Evolutionary conservation across 2,888 invertebrate genomes (phyloP), one percentile per base, ranked within the genome.

Genomic region (Drosophila eohydei): DNA sequence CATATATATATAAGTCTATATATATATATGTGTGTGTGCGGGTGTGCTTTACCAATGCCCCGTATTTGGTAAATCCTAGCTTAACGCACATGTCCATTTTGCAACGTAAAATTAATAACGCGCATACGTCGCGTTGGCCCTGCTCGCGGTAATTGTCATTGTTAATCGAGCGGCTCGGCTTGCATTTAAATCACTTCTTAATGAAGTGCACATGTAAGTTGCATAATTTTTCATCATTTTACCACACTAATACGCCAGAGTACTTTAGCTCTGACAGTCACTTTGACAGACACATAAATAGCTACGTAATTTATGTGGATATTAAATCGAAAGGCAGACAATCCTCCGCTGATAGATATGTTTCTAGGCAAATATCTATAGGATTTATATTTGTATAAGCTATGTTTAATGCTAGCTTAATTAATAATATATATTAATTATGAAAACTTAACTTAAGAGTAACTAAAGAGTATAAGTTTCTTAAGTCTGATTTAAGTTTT

Each of bases 111-210:
- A 46, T 66, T 62, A 79, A 70, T 64, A 77, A 60, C 51, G 57
- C 50, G 57, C 50, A 63, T 67, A 66, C 77, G 76, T 32, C 77
- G 54, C 63, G 62, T 70, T 70, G 74, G 21, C 41, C 41, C 36
- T n/a, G n/a, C 43, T 32, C 56, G 32, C 61, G 63, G 70, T 64
- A 78, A 83, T 83, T 78, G 71, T 81, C 76, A 81, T 71, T 81
- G 76, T 79, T 76, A 74, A 74, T 74, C 69, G 46, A 66, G 65
- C 57, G 43, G 62, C 65, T 60, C 66, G 58, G 59, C 52, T 52
- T 64, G 85, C 85, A 74, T 85, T 79, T 86, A 86, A 83, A 82
- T 78, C 90, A 79, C 82, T 41, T 80, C 78, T 82, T 88, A 90
- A 86, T 78, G 74, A 81, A 81, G 74, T 81, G 62, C 62, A 56